phyloP scores from a whole-genome alignment of 2,113 vertebrate genomes.

The Rynchops niger region DNA sequence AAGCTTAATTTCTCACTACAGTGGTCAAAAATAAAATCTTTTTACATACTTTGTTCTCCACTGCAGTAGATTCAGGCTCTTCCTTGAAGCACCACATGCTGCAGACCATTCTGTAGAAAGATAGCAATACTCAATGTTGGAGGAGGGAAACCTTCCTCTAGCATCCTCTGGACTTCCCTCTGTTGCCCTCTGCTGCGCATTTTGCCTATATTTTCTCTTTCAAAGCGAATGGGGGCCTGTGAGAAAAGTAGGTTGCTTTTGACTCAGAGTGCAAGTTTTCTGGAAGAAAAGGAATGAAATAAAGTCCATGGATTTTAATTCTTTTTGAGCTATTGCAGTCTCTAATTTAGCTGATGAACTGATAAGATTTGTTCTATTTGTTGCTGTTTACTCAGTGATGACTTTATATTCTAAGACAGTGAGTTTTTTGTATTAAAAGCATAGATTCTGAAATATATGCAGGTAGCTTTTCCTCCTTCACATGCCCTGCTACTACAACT shows the following conservation, averaged over 20 bases:
- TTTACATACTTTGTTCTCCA: neutral
- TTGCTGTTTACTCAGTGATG: neutral
- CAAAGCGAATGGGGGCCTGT: neutral
- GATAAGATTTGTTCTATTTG: neutral
- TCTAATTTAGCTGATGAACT: neutral
- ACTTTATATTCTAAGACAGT: neutral
- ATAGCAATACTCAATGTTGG: neutral
- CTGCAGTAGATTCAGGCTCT: neutral
- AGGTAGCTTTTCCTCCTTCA: neutral
- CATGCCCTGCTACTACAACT: neutral
- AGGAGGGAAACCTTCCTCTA: neutral
- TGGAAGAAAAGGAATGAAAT: neutral
- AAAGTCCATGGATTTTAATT: neutral
- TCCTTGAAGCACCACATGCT: neutral
- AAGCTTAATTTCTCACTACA: neutral
- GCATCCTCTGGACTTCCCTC: neutral
- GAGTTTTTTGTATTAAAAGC: neutral
- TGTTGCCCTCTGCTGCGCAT: neutral
- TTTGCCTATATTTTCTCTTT: neutral
- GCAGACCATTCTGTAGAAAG: neutral
- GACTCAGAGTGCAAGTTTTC: neutral
- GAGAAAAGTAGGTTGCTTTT: neutral
- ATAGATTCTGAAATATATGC: neutral
- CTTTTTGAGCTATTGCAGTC: neutral
- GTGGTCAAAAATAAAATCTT: neutral